Evolutionary conservation across 1,140 invertebrate genomes (phyloP), one percentile per base, ranked within the genome.

Genomic region (Rhyacophila brunnea): DNA sequence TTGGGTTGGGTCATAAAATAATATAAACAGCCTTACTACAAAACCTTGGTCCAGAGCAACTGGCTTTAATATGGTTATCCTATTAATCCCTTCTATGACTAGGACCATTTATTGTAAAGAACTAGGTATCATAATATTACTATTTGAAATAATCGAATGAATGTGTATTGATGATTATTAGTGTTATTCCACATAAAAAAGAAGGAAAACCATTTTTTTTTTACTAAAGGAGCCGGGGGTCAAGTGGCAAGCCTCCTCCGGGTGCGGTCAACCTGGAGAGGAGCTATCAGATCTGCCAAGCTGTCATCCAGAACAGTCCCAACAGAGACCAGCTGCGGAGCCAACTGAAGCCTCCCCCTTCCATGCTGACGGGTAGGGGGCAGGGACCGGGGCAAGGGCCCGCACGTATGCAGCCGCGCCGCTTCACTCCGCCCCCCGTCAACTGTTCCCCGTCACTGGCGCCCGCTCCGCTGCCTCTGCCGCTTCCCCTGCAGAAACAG

Each of bases 241-340:
- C 80, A 7, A 81, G 81, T 19, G 85, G 81, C 40, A 90, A 89
- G 74, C 84, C 90, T 55, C 91, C 91, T 4, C 90, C 91, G 0
- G 91, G 91, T 3, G 89, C 89, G 17, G 90, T 96, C 6, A 96
- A 96, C 75, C 77, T 96, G 10, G 93, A 96, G 71, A 81, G 95
- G 23, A 96, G 94, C 67, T 94, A 96, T 71, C 93, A 96, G 75
- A 98, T 98, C 66, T 96, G 94, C 74, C 92, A 96, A 75, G 92
- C 92, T 35, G 93, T 95, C 1, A 93, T 96, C 61, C 91, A 95
- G 76, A 95, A 92, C 69, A 93, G 90, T 68, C 91, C 90, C 0
- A 95, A 95, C 74, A 78, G 91, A 15, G 89, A 93, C 71, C 91
- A 93, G 69, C 70, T 94, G n/a, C 85, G 89, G 58, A 87, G 88